Evolutionary conservation across 2,888 invertebrate species (phyloP), one percentile per base, ranked within the genome.

Genomic region (Cryptus viduatorius): DNA sequence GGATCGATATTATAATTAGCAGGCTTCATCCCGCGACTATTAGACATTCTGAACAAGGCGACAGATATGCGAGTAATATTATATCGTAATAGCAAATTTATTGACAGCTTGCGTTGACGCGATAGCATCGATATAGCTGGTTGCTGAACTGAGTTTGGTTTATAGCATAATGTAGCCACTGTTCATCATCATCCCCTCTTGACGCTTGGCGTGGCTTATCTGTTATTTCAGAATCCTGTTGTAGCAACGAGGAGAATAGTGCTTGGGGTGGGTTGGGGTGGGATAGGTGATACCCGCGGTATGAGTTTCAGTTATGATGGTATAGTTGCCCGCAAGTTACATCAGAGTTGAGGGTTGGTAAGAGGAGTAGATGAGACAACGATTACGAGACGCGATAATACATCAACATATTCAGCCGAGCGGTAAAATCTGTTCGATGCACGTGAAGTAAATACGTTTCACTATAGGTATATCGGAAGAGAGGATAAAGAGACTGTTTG

Each of bases 201-300:
- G 81, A 81, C 83, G 86, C 79, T 81, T 68, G 53, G 81, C 29
- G 80, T 71, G 81, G 87, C 88, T 89, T 92, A 92, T 91, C 89
- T 90, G 90, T 87, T 89, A 86, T 90, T 89, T 89, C 89, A 88
- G 90, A 88, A 87, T 85, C 46, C 79, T 79, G 75, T 59, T 79
- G 65, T 82, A 65, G 50, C 10, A 46, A 46, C 42, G 19, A 56
- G 46, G 24, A 56, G 56, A 81, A 73, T 53, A 64, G 80, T 37
- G n/a, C 29, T 42, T 42, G 48, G 42, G n/a, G 29, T 48, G 19
- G 10, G 44, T 42, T 42, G 48, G 42, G n/a, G 29, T 48, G 19
- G 10, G 44, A 3, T 10, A 44, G 4, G 42, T 19, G 69, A 10
- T 2, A 24, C n/a, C 12, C 8, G 19, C 14, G 65, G 44, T 29